Base-by-base conservation (phyloP, 2,888 invertebrate genomes). In the Cotesia congregata region DNA sequence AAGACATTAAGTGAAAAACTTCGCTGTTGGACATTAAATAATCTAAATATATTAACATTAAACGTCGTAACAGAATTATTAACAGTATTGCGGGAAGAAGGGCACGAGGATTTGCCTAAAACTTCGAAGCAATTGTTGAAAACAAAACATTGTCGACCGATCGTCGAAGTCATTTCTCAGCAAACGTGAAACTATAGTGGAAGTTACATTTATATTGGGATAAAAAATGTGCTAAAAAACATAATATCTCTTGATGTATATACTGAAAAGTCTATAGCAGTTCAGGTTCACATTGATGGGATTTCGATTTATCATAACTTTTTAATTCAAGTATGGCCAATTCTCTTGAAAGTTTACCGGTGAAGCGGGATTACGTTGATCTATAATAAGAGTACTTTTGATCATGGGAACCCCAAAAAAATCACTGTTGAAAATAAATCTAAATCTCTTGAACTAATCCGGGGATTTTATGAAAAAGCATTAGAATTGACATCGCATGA, bases 51-150 rank as follows among this genome's bases (percentile, higher is more conserved):
- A 12, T 41, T 73, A 40, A 17, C 17, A 30, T 65, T 65, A 15
- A 17, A 9, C 6, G 1, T 64, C 7, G 50, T 83, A 78, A 83
- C 69, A 77, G 78, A 79, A 75, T 79, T 79, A 69, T 78, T 79
- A 72, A 40, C 70, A 61, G 65, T 76, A 39, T 61, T 17, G 61
- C 72, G 70, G 74, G 79, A 79, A 17, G 67, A 67, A 64, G 39
- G 41, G 38, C 64, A 73, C 50, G 30, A 65, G 17, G 72, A 73
- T 41, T 50, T 73, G 30, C 72, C 72, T 6, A 20, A 64, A 41
- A 73, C 65, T 65, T 40, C 67, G 41, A 65, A 65, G 5, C 40
- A 73, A 50, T 67, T 73, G 20, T 12, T 73, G 9, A 64, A 64
- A 50, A 64, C 41, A 15, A 17, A 65, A 50, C 72, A 73, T 30